phyloP scores from a whole-genome alignment of 2,113 vertebrate species.

The Cervus canadensis region DNA sequence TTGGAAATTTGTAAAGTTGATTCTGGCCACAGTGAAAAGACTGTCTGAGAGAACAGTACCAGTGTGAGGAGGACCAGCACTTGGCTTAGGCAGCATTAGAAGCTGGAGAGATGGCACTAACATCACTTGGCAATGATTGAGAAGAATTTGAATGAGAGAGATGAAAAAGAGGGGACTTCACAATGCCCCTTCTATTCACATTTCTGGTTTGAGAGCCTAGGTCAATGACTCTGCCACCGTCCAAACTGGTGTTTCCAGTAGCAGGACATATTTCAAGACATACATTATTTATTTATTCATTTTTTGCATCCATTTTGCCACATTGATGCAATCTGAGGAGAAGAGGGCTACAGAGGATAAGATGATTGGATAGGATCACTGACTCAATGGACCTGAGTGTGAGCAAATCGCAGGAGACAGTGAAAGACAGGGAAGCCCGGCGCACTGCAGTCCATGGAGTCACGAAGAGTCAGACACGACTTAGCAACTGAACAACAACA shows the following conservation, averaged over 20 bases:
- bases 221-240: background rate
- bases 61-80: background rate
- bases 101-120: background rate
- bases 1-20: background rate
- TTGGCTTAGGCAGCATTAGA: background rate
- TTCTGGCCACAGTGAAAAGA: background rate
- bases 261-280: background rate
- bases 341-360: background rate
- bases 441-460: accelerated
- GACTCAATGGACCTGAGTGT: background rate
- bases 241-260: background rate
- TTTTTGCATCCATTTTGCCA: background rate
- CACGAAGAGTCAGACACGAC: background rate
- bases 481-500: background rate
- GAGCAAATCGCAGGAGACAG: background rate
- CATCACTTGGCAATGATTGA: background rate
- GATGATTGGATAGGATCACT: background rate
- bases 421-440: background rate
- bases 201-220: background rate
- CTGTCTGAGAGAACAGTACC: background rate
- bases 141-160: background rate
- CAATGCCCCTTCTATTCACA: background rate
- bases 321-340: background rate
- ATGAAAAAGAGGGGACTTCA: background rate
- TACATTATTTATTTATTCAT: background rate